Conservation (phyloP, 2,113 vertebrate species). For the Zonotrichia leucophrys region DNA sequence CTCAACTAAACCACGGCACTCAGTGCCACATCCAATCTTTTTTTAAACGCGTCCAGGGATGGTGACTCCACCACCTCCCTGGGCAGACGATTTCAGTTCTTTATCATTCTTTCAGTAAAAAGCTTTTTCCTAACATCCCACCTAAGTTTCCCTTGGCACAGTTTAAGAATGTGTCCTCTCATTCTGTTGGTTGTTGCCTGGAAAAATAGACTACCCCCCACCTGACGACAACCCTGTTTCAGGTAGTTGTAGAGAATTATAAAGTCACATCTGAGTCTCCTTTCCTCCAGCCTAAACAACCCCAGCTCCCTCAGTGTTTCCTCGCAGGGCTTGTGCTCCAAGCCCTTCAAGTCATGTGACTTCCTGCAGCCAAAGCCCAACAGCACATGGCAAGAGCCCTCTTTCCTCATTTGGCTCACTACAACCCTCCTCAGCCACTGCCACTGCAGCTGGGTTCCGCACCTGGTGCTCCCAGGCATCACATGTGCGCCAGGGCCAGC, state of each 20-base stretch:
- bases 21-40: background rate
- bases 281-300: background rate
- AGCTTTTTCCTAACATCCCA: background rate
- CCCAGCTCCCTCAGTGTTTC: background rate
- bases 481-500: background rate
- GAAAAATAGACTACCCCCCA: background rate
- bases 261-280: background rate
- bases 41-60: background rate
- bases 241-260: background rate
- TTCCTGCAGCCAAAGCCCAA: background rate
- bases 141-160: background rate
- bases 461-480: background rate
- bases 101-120: background rate
- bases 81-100: background rate
- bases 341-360: background rate
- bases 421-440: background rate
- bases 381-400: background rate
- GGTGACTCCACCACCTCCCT: background rate
- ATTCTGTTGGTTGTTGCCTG: background rate
- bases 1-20: background rate
- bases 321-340: background rate
- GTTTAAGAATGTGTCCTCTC: background rate
- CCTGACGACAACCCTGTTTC: background rate
- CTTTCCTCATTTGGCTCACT: background rate
- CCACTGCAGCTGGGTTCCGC: no score